Percentiles rank a stretch among this genome's conserved stretches.
Evolutionary conservation across 92 coral and sea anemone species (phyloP).

Genomic region (Zoanthus solanderi): DNA sequence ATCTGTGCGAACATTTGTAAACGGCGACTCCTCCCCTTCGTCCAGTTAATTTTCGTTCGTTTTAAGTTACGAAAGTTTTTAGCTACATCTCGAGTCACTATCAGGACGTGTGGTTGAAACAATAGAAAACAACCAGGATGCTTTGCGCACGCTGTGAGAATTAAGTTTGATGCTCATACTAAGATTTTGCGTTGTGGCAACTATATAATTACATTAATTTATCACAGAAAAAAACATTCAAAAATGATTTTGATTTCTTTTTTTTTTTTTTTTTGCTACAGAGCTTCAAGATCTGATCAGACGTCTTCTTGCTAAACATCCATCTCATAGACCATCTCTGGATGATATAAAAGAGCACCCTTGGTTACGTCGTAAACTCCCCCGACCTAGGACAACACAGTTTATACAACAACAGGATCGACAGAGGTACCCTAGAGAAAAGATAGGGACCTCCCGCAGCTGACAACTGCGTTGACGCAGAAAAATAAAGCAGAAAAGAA

Average conservation of each 20-base stretch:
- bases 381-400: slow-evolving; percentile 64
- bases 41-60: no score
- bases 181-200: no score
- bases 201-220: no score
- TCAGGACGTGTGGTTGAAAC: no score
- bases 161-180: no score
- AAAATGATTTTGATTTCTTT: neutral
- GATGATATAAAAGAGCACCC: slow-evolving; percentile 87
- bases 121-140: no score
- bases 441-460: slow-evolving; percentile 25
- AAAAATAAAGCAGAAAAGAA: neutral
- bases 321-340: slow-evolving; percentile 79
- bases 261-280: slow-evolving; percentile 33
- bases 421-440: slow-evolving; percentile 31
- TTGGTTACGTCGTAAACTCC: slow-evolving; percentile 75
- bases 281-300: slow-evolving; percentile 86
- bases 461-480: neutral
- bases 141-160: no score
- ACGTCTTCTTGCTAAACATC: slow-evolving; percentile 85
- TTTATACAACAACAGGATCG: slow-evolving; percentile 40
- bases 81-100: no score
- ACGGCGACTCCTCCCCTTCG: no score
- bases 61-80: no score
- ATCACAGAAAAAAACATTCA: neutral
- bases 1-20: no score